phyloP scores from a whole-genome alignment of 2,113 vertebrate species.

The Xenopus laevis region DNA sequence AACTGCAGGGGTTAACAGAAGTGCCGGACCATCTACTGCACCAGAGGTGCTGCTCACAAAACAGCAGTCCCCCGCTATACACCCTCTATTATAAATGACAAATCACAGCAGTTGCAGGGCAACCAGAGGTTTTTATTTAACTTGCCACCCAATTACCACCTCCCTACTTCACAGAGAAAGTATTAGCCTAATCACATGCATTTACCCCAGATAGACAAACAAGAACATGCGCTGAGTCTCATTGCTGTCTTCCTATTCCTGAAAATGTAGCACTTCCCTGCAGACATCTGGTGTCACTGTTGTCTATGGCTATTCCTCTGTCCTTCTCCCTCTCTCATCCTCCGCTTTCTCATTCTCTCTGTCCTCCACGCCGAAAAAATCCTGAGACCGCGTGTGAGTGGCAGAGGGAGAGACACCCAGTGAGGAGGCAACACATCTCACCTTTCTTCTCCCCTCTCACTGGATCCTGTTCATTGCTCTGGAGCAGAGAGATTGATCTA shows the following conservation, averaged over 20 bases:
- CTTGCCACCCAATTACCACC: conserved; percentile 22
- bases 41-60: neutral
- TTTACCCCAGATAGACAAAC: conserved; percentile 14
- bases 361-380: conserved; percentile 33
- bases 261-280: conserved; percentile 43
- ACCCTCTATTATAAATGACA: neutral
- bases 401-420: conserved; percentile 36
- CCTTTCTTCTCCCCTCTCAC: conserved; percentile 11
- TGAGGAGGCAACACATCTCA: conserved; percentile 34
- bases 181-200: conserved; percentile 3
- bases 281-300: conserved; percentile 46
- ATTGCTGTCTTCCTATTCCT: conserved; percentile 5
- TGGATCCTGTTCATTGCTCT: conserved; percentile 25
- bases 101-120: conserved; percentile 3
- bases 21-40: neutral
- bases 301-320: conserved; percentile 43
- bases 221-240: conserved; percentile 17
- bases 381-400: conserved; percentile 20
- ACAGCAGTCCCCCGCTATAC: neutral
- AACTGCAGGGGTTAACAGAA: conserved; percentile 1
- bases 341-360: conserved; percentile 40
- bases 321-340: conserved; percentile 41
- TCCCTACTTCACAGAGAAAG: neutral
- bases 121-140: conserved; percentile 12
- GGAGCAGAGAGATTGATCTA: conserved; percentile 10